Percentiles rank a stretch among this genome's conserved stretches.
Conservation (phyloP, 2,113 vertebrate genomes). For the Gnathochromis pfefferi region DNA sequence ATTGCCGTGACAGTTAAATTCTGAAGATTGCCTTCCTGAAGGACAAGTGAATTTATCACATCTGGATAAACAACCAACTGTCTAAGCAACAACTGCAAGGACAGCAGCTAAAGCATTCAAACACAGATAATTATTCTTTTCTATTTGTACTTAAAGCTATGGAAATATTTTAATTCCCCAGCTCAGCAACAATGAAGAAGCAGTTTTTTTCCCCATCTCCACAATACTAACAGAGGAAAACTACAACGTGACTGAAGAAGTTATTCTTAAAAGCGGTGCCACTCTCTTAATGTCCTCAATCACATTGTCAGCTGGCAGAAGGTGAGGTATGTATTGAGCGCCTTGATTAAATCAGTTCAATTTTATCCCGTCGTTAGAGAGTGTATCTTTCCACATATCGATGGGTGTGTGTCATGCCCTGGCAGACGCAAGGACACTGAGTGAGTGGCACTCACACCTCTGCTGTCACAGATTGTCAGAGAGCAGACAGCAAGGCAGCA, state of each 20-base stretch:
- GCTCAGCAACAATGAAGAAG: background rate
- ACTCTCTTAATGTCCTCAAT: slow-evolving; percentile 47
- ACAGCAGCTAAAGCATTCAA: background rate
- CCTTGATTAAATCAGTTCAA: slow-evolving; percentile 50
- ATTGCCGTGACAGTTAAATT: slow-evolving; percentile 45
- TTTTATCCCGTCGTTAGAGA: slow-evolving; percentile 23
- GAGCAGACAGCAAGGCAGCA: slow-evolving; percentile 48
- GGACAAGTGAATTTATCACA: slow-evolving; percentile 30
- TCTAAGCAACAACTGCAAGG: background rate
- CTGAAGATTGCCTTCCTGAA: slow-evolving; percentile 35
- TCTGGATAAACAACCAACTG: slow-evolving; percentile 19
- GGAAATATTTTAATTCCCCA: background rate
- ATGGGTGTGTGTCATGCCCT: slow-evolving; percentile 28
- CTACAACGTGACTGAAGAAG: background rate
- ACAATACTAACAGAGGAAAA: background rate
- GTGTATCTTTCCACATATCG: slow-evolving; percentile 54
- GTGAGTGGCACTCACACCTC: slow-evolving; percentile 22
- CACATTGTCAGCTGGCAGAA: slow-evolving; percentile 54
- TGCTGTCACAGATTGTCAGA: slow-evolving; percentile 25
- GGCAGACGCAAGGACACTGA: slow-evolving; percentile 47
- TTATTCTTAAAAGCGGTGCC: slow-evolving; percentile 2
- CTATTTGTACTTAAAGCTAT: background rate
- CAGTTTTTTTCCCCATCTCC: background rate
- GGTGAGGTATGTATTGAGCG: slow-evolving; percentile 38
- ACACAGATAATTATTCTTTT: slow-evolving; percentile 17